These are phyloP conservation scores for Callospermophilus lateralis DNA, from an alignment of 2,113 vertebrate genomes.

Conservation along the genomic window DNA sequence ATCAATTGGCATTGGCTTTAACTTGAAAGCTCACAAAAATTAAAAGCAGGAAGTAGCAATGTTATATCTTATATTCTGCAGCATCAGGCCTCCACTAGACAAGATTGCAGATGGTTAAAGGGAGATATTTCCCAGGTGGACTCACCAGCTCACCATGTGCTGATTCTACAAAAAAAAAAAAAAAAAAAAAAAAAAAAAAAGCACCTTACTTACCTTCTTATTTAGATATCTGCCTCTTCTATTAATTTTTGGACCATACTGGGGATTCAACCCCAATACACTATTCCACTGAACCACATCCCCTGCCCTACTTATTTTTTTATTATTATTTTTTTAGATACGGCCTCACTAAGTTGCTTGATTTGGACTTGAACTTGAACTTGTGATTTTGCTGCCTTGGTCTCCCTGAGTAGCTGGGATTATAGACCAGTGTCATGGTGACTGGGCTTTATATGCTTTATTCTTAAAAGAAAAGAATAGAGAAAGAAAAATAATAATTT, in stretches of 20 bases:
- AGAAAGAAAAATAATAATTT: background rate
- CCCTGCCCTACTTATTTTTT: background rate
- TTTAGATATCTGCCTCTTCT: background rate
- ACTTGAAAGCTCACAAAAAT: background rate
- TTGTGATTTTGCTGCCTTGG: background rate
- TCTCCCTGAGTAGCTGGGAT: background rate
- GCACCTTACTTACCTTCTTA: background rate
- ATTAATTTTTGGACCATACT: too few species aligned
- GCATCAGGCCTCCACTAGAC: background rate
- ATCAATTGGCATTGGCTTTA: background rate
- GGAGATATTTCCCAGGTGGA: background rate
- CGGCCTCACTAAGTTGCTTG: background rate
- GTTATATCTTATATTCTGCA: background rate
- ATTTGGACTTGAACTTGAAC: background rate
- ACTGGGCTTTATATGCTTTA: background rate
- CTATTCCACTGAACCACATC: background rate
- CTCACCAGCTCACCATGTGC: too few species aligned
- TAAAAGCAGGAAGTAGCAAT: background rate
- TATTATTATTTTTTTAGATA: background rate
- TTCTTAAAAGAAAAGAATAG: background rate
- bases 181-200: background rate
- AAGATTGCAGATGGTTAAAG: background rate
- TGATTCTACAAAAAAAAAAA: background rate
- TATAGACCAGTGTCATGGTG: background rate
- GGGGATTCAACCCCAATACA: too few species aligned